Evolutionary conservation across 2,113 vertebrate species (phyloP).

Genomic region (Pseudopipra pipra): DNA sequence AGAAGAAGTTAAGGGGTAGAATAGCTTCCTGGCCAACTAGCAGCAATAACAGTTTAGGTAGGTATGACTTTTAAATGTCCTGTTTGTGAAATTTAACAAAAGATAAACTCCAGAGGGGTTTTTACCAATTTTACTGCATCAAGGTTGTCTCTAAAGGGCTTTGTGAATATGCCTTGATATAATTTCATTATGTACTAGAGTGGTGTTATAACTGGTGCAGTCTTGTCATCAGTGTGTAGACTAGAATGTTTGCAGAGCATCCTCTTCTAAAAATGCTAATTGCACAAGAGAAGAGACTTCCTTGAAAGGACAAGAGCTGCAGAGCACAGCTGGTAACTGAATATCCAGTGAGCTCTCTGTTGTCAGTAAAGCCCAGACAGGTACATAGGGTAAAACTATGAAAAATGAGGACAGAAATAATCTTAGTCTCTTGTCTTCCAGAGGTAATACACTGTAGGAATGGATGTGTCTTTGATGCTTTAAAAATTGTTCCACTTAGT

Average conservation of each 20-base stretch:
- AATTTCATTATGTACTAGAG: background rate
- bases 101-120: background rate
- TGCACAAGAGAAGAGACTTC: background rate
- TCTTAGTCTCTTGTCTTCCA: background rate
- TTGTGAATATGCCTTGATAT: background rate
- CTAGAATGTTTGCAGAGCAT: background rate
- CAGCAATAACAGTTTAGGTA: slow-evolving; percentile 83
- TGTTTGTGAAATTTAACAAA: background rate
- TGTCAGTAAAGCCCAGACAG: background rate
- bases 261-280: background rate
- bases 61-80: slow-evolving; percentile 34
- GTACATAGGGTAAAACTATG: background rate
- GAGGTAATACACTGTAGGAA: background rate
- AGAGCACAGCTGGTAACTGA: background rate
- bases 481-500: background rate
- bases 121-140: background rate
- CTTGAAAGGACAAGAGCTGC: background rate
- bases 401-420: background rate
- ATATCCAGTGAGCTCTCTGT: background rate
- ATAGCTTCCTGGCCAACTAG: slow-evolving; percentile 79
- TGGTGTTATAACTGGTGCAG: background rate
- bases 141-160: background rate
- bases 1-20: slow-evolving; percentile 71
- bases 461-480: background rate
- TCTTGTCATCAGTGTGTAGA: background rate